Evolutionary conservation across 2,113 vertebrate genomes (phyloP).

Genomic region (Ptyas mucosa): DNA sequence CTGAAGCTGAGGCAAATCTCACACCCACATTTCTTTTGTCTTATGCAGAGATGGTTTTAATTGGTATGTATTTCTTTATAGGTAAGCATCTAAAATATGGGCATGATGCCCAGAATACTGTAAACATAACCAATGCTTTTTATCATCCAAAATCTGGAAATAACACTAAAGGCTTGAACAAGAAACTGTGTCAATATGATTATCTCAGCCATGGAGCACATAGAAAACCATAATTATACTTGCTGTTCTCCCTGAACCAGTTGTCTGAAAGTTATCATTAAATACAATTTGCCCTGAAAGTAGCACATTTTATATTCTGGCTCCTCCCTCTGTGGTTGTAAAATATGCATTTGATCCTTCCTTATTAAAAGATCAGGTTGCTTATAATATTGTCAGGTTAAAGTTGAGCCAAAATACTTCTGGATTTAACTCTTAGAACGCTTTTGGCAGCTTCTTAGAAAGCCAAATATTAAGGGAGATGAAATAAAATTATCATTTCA

Average conservation of each 20-base stretch:
- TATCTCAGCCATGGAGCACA: slow-evolving; percentile 26
- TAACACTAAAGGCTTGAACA: slow-evolving; percentile 41
- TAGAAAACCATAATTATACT: slow-evolving; percentile 30
- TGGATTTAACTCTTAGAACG: neutral
- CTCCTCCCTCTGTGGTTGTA: neutral
- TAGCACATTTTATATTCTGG: neutral
- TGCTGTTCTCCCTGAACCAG: slow-evolving; percentile 10
- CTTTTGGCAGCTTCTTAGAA: neutral
- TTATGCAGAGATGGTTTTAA: slow-evolving; percentile 30
- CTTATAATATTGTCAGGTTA: neutral
- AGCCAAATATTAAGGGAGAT: neutral
- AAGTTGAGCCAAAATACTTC: neutral
- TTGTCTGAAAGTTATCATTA: slow-evolving; percentile 22
- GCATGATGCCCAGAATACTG: slow-evolving; percentile 38
- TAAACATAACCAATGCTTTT: slow-evolving; percentile 37
- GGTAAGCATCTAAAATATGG: slow-evolving; percentile 33
- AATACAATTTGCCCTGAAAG: slow-evolving; percentile 23
- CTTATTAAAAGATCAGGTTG: neutral
- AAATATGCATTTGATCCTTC: neutral
- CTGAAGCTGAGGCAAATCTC: slow-evolving; percentile 1
- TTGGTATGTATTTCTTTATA: slow-evolving; percentile 36
- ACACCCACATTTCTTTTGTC: neutral
- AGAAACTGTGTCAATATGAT: slow-evolving; percentile 36
- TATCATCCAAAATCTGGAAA: slow-evolving; percentile 37
- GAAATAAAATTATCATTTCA: neutral